Conservation (phyloP, 2,113 vertebrate genomes). For the Carlito syrichta region DNA sequence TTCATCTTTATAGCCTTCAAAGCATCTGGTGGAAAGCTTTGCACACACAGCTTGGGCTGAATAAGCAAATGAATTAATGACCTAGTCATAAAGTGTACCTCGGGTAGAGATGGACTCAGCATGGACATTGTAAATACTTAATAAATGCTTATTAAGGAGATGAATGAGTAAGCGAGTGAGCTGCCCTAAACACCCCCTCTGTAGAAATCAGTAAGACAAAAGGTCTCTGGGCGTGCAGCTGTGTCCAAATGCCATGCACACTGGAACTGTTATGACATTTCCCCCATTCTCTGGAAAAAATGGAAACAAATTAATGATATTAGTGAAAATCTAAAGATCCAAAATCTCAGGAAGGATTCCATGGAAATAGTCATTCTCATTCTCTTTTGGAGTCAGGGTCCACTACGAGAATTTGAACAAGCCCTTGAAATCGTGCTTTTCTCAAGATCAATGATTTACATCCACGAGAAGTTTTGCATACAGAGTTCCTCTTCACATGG, state of each 20-base stretch:
- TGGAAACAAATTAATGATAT: neutral
- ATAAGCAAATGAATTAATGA: neutral
- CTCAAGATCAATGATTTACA: neutral
- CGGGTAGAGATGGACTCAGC: neutral
- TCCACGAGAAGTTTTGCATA: neutral
- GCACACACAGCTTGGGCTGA: neutral
- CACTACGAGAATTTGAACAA: neutral
- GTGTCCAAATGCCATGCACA: neutral
- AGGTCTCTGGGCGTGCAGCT: neutral
- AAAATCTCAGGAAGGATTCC: neutral
- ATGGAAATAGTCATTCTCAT: neutral
- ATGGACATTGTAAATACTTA: neutral
- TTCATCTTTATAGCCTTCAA: neutral
- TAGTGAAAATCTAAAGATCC: neutral
- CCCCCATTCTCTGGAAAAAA: neutral
- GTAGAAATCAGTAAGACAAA: neutral
- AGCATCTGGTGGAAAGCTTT: neutral
- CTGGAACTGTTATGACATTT: neutral
- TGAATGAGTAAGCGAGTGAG: neutral
- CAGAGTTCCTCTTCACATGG: neutral
- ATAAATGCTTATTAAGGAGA: neutral
- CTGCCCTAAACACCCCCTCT: neutral
- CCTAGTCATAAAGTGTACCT: neutral
- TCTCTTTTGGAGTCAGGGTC: neutral
- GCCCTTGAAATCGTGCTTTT: too few relatives aligned